Base-by-base conservation (phyloP, 37 sponge, comb jelly and placozoan species). In the Cladorhizidae sp. region DNA sequence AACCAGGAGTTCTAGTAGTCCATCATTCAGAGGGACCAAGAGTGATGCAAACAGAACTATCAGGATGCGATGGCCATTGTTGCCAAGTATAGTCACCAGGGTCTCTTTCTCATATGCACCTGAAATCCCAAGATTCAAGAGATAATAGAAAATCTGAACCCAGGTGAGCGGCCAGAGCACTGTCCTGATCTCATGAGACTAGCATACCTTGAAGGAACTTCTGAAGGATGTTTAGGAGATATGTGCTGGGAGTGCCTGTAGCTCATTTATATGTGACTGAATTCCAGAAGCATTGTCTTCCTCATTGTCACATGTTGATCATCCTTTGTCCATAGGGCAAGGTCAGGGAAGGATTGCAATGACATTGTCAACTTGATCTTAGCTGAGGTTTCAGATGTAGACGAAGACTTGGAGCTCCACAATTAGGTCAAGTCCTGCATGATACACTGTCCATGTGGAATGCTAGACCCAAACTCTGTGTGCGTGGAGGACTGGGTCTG, bases 361-460 rank as follows among this genome's bases (percentile, higher is more conserved):
- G n/a, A n/a, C n/a, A n/a, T n/a, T n/a, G 73, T 49, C 38, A 37
- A 42, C 2, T 3, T 72, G 25, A 72, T 72, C 73, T n/a, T 6
- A 28, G 73, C 73, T 49, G 69, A 49, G 9, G 25, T 72, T 72
- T 52, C 73, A n/a, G n/a, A n/a, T n/a, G n/a, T n/a, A n/a, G 33
- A 29, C 52, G 40, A n/a, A n/a, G n/a, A n/a, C n/a, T n/a, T n/a
- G n/a, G n/a, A n/a, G n/a, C n/a, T n/a, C n/a, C n/a, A n/a, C 28
- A 8, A 72, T 8, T 29, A 49, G 20, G 73, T 72, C 8, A 29
- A 37, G 17, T 37, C 28, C 51, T 37, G 38, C 52, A 72, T 72
- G 73, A 49, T 72, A 9, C 73, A 72, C 26, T 22, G 40, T 37
- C 69, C 38, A 7, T 61, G 62, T 61, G 62, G 62, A 26, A 28